Base-by-base conservation (phyloP, 2,797 vertebrate species). In the Xerus rutilus region DNA sequence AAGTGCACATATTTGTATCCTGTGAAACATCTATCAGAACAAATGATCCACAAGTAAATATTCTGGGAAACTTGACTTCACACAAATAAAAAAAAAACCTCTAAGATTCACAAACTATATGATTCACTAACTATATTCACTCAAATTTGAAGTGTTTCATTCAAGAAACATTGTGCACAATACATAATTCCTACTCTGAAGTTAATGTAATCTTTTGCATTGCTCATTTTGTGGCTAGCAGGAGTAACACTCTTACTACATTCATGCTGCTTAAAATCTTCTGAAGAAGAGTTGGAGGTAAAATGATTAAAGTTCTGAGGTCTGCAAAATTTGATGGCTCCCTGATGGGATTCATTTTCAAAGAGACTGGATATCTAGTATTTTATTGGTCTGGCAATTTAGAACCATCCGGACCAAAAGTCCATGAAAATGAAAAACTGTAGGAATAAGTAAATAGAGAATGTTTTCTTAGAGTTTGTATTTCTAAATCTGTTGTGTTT, bases 281-380 rank as follows among this genome's bases (percentile, higher is more conserved):
- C 49, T 67, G 45, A 87, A 90, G 49, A 92, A 93, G 57, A 77
- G 47, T 67, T 96, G 65, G 21, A 93, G 32, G 32, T 96, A 96
- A 94, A 91, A 89, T 91, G 54, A 85, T 91, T 91, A 86, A 89
- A 86, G 21, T 96, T 96, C 70, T 89, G 32, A 73, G 28, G 59
- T 67, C 62, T 89, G 28, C 49, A 94, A 83, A 95, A 79, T 91
- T 49, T 94, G 45, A 83, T 93, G 47, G 30, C 49, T 96, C 18
- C 83, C 74, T 88, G 20, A 78, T 93, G 39, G n/a, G 15, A 62
- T 76, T 95, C 25, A 91, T 97, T 96, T 89, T 47, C 45, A 94
- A 89, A 62, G 39, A 91, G 28, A 79, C 62, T 77, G 14, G 39
- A 67, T 92, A 93, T 86, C 25, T 67, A 76, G 32, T 45, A 94